Evolutionary conservation across 2,888 invertebrate genomes (phyloP), one percentile per base, ranked within the genome.

Genomic region (Brenthis ino): DNA sequence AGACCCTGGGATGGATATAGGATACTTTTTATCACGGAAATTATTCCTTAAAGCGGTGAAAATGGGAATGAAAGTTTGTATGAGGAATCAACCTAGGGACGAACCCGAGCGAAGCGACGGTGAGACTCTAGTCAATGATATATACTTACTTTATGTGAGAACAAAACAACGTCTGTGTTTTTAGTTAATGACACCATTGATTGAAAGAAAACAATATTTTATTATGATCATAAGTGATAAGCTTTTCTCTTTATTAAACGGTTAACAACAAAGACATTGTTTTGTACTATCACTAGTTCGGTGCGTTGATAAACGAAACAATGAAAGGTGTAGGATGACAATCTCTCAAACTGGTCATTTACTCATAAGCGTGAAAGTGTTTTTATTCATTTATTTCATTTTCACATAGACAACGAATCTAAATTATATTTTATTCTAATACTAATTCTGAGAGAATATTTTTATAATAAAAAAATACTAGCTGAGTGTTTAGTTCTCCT

Each of bases 271-370:
- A 53, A n/a, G 51, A 54, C 37, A 63, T 54, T 37, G 63, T 51
- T 43, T 20, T 53, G 51, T 63, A 63, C 53, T 63, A 63, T 63
- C 63, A 53, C 63, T 53, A 63, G 53, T 51, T 63, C 53, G 51
- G 53, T 8, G 16, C 51, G 51, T 53, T 16, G 51, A 53, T 53
- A 53, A 63, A 63, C 63, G 63, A 53, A 53, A 63, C 63, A 53
- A 53, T 63, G 53, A 53, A 63, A 37, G 53, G 16, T 53, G 53
- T 63, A 63, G 63, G 63, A 63, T 63, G 63, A 54, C 63, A 63
- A 63, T 54, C 16, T 54, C 14, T 53, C n/a, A n/a, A 28, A 28
- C 8, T n/a, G 51, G 6, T 51, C n/a, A 51, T 11, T 51, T 51
- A 16, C 16, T 51, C 16, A n/a, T 51, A n/a, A 51, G 0, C 6